Conservation (phyloP, 2,888 invertebrate genomes). For the Dasypolia templi region DNA sequence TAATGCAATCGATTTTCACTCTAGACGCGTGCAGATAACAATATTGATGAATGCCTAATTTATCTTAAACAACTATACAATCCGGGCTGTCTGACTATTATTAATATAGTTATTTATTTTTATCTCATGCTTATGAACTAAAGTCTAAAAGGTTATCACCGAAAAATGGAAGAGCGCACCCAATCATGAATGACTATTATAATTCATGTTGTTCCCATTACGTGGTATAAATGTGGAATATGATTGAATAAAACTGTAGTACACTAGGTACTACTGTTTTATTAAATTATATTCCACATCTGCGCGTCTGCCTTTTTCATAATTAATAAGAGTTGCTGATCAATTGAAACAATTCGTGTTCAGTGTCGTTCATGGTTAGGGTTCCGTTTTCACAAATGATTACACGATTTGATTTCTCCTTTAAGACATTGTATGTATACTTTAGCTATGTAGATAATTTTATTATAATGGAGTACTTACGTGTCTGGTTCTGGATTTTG, state of each 20-base stretch:
- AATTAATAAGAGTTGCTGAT: constrained; percentile 39
- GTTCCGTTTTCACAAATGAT: too few relatives aligned
- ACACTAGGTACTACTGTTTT: too few relatives aligned
- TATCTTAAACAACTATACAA: constrained; percentile 32
- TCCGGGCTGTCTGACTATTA: constrained; percentile 5
- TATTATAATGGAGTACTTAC: constrained; percentile 61
- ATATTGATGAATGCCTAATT: constrained; percentile 18
- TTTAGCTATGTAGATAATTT: background rate
- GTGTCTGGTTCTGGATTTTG: constrained; percentile 65
- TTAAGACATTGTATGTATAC: background rate
- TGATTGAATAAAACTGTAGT: constrained; percentile 19
- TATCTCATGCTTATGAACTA: constrained; percentile 47
- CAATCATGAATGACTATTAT: too few relatives aligned
- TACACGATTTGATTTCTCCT: too few relatives aligned
- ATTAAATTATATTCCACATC: too few relatives aligned
- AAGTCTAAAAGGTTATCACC: too few relatives aligned
- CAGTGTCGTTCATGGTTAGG: constrained; percentile 53
- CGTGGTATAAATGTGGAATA: constrained; percentile 20
- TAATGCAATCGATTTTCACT: background rate
- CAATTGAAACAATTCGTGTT: constrained; percentile 64
- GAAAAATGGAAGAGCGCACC: constrained; percentile 20
- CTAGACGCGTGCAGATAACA: constrained; percentile 7
- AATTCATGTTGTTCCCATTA: constrained; percentile 29
- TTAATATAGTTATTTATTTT: constrained; percentile 56
- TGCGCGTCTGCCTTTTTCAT: constrained; percentile 36